A percentile compares a stretch with the other conserved stretches of the same genome.
Conservation (phyloP, 1,140 invertebrate genomes). For the Uloborus diversus region DNA sequence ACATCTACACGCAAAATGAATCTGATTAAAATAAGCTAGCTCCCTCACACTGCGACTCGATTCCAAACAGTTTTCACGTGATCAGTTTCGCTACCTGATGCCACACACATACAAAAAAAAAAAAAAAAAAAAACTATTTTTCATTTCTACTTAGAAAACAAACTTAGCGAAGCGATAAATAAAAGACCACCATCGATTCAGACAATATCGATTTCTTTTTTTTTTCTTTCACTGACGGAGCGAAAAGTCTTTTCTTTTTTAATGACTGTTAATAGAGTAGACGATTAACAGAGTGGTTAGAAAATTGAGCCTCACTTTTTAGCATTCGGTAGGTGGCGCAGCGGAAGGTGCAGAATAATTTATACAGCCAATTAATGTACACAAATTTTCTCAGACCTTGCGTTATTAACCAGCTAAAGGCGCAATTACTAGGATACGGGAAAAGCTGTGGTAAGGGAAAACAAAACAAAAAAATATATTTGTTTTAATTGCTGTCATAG, state of each 20-base stretch:
- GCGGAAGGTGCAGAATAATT: constrained; percentile 21
- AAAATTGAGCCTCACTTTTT: constrained; percentile 28
- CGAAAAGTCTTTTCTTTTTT: background rate
- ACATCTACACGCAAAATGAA: too few species aligned
- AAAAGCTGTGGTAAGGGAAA: background rate
- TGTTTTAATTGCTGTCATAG: constrained; percentile 51
- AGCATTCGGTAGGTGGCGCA: constrained; percentile 4
- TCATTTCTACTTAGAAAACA: too few species aligned
- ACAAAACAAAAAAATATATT: constrained; percentile 23
- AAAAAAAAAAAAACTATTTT: too few species aligned
- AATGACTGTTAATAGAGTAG: background rate
- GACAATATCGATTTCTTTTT: too few species aligned
- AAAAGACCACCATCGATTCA: too few species aligned
- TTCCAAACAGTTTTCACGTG: too few species aligned
- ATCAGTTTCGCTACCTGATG: too few species aligned
- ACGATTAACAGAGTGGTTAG: background rate
- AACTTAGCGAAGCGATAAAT: too few species aligned
- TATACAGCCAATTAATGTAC: constrained; percentile 41
- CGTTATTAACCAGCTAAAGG: constrained; percentile 22
- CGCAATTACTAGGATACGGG: constrained; percentile 22
- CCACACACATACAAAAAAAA: too few species aligned
- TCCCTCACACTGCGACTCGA: too few species aligned
- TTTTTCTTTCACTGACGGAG: too few species aligned
- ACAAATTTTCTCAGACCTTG: constrained; percentile 13
- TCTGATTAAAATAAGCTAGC: too few species aligned